Conservation (phyloP, 2,888 invertebrate genomes). For the Aproaerema taeniolella region DNA sequence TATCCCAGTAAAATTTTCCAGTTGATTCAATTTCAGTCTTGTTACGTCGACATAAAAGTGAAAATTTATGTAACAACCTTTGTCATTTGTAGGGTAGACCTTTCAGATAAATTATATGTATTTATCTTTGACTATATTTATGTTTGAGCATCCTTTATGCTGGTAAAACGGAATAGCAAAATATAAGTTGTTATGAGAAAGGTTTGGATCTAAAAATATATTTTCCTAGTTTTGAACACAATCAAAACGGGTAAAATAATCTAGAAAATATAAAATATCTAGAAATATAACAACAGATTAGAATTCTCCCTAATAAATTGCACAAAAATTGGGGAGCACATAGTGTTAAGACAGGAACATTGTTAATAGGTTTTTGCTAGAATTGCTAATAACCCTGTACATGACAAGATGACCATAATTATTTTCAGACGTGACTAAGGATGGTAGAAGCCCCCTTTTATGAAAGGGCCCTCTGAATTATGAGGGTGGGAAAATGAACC, state of each 20-base stretch:
- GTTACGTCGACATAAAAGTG: not conserved
- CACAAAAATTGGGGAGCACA: too few relatives aligned
- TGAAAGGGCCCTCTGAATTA: too few relatives aligned
- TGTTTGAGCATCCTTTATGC: not conserved
- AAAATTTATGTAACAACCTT: not conserved
- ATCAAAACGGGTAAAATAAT: too few relatives aligned
- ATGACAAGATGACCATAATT: not conserved
- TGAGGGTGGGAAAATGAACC: too few relatives aligned
- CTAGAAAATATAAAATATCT: too few relatives aligned
- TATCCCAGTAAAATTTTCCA: not conserved
- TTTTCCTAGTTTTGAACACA: too few relatives aligned
- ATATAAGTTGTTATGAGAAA: not conserved
- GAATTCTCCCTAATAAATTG: too few relatives aligned
- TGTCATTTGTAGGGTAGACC: slow-evolving; percentile 1
- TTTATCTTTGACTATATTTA: slow-evolving; percentile 1
- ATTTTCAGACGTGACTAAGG: too few relatives aligned
- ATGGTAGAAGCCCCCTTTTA: too few relatives aligned
- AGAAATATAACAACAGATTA: too few relatives aligned
- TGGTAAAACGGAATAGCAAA: not conserved
- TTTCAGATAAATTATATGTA: slow-evolving; percentile 1
- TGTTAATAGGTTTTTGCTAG: not conserved
- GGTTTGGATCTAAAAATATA: too few relatives aligned
- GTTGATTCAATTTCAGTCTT: not conserved
- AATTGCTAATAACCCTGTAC: not conserved
- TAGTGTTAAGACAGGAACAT: too few relatives aligned